Evolutionary conservation across 2,113 vertebrate species (phyloP).

Genomic region (Cranoglanis bouderius): DNA sequence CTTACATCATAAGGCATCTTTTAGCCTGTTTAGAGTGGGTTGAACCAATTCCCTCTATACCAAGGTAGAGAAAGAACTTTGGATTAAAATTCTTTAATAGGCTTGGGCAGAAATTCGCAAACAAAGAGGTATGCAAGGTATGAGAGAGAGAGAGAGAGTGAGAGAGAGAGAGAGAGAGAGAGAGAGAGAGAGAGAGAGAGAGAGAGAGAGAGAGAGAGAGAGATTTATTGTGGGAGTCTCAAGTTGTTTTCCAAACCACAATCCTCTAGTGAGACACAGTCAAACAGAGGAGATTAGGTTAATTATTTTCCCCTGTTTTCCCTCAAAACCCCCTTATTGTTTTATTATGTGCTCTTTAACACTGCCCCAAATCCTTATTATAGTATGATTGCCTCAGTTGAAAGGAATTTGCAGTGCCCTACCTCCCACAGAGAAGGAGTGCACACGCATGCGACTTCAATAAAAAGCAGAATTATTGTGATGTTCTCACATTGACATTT

Average conservation of each 20-base stretch:
- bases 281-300: constrained; percentile 60
- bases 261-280: constrained; percentile 57
- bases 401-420: constrained; percentile 54
- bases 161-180: constrained; percentile 24
- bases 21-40: neutral
- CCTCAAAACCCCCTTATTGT: constrained; percentile 63
- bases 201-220: constrained; percentile 31
- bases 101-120: neutral
- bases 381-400: constrained; percentile 60
- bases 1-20: neutral
- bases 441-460: neutral
- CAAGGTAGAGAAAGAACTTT: neutral
- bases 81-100: constrained; percentile 23
- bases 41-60: neutral
- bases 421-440: constrained; percentile 14
- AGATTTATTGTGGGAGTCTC: constrained; percentile 32
- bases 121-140: neutral
- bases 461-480: constrained; percentile 38
- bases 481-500: constrained; percentile 13
- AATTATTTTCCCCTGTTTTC: constrained; percentile 63
- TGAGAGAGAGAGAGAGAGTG: constrained; percentile 30
- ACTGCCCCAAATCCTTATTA: constrained; percentile 62
- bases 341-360: constrained; percentile 61
- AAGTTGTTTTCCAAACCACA: constrained; percentile 42
- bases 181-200: constrained; percentile 37